A percentile compares a stretch with the other conserved stretches of the same genome.
Evolutionary conservation across 2,888 invertebrate genomes (phyloP).

Genomic region (Drymonia ruficornis): DNA sequence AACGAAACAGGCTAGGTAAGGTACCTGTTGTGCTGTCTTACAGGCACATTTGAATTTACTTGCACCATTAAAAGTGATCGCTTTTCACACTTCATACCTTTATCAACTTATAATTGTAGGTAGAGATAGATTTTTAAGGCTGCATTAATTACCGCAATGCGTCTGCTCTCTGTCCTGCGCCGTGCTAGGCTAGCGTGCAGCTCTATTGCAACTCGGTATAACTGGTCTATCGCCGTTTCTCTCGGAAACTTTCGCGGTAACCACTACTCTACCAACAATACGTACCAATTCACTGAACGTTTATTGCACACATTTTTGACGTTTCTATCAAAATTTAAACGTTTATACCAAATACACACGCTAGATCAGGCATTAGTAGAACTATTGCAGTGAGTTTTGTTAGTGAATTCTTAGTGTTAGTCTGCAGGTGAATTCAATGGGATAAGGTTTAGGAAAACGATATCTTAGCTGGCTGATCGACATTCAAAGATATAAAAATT

Average conservation of each 20-base stretch:
- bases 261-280: neutral
- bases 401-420: neutral
- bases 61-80: too few species aligned
- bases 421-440: neutral
- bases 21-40: too few species aligned
- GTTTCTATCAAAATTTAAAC: neutral
- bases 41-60: too few species aligned
- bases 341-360: neutral
- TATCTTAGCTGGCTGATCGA: slow-evolving; percentile 4
- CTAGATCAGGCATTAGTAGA: neutral
- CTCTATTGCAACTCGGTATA: slow-evolving; percentile 18
- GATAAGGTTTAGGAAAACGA: slow-evolving; percentile 11
- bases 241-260: slow-evolving; percentile 4
- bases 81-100: too few species aligned
- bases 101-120: too few species aligned
- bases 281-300: slow-evolving; percentile 1
- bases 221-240: slow-evolving; percentile 18
- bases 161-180: slow-evolving; percentile 42
- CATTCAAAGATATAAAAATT: slow-evolving; percentile 7
- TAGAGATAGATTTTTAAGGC: slow-evolving; percentile 16
- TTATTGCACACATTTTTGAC: neutral
- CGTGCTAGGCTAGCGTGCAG: slow-evolving; percentile 19
- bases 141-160: slow-evolving; percentile 67
- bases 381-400: neutral
- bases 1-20: too few species aligned